Percentiles rank a stretch among this genome's conserved stretches.
These are phyloP conservation scores for Pogonocichla stellata DNA, from an alignment of 2,113 vertebrate species.

Conservation along the genomic window DNA sequence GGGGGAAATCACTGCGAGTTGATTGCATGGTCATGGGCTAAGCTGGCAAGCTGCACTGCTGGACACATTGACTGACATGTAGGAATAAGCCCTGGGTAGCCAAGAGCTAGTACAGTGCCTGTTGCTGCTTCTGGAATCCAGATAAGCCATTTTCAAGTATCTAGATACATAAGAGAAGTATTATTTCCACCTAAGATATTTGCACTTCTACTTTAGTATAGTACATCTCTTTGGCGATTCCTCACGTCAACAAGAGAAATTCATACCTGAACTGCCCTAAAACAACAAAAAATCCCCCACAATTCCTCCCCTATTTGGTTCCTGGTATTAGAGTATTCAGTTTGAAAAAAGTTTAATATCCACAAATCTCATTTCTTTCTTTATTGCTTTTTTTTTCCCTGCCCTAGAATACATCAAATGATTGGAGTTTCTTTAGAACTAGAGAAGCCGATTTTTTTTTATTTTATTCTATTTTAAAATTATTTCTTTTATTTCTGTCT, in stretches of 20 bases:
- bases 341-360: neutral
- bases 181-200: neutral
- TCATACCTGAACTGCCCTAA: neutral
- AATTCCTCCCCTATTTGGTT: neutral
- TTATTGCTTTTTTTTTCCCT: neutral
- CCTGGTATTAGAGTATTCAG: neutral
- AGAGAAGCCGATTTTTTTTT: neutral
- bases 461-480: neutral
- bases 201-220: neutral
- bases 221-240: neutral
- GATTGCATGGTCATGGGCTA: neutral
- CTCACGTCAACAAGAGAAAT: neutral
- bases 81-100: neutral
- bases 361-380: neutral
- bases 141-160: neutral
- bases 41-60: neutral
- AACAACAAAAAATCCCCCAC: rapidly evolving
- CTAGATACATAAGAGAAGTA: neutral
- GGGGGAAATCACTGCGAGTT: rapidly evolving
- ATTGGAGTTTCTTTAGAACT: neutral
- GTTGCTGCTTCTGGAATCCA: neutral
- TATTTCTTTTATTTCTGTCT: neutral
- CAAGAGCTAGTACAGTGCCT: neutral
- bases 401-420: neutral
- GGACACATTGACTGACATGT: rapidly evolving